Percentiles rank a stretch among this genome's conserved stretches.
These are phyloP conservation scores for Bimastos eiseni DNA, from an alignment of 2,888 invertebrate genomes.

Conservation along the genomic window DNA sequence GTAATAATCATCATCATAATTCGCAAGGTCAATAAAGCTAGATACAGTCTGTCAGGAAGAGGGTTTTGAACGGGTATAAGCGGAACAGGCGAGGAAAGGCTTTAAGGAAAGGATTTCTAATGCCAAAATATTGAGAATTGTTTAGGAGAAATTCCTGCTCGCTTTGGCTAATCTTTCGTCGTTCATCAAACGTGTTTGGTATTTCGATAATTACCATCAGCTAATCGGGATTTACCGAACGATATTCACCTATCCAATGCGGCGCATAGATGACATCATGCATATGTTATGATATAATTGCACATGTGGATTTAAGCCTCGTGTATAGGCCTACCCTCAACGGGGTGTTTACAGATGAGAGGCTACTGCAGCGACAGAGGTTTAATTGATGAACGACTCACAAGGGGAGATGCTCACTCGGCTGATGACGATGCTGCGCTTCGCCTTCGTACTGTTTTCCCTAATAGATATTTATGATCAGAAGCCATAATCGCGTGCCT, in stretches of 20 bases:
- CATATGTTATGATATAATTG: background rate
- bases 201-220: background rate
- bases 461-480: background rate
- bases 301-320: background rate
- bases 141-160: background rate
- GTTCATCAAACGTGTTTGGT: slow-evolving; percentile 4
- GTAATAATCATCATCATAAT: too few relatives aligned
- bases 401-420: background rate
- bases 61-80: too few relatives aligned
- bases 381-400: background rate
- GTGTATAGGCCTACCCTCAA: background rate
- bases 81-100: too few relatives aligned
- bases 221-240: background rate
- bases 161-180: background rate
- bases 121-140: too few relatives aligned
- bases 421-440: background rate
- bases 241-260: background rate
- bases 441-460: background rate
- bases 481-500: slow-evolving; percentile 6
- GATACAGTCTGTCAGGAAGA: too few relatives aligned
- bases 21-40: too few relatives aligned
- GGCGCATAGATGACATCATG: background rate
- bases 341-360: background rate
- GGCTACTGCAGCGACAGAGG: background rate
- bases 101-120: too few relatives aligned